phyloP scores from a whole-genome alignment of 2,797 vertebrate genomes.

The Champsocephalus gunnari region DNA sequence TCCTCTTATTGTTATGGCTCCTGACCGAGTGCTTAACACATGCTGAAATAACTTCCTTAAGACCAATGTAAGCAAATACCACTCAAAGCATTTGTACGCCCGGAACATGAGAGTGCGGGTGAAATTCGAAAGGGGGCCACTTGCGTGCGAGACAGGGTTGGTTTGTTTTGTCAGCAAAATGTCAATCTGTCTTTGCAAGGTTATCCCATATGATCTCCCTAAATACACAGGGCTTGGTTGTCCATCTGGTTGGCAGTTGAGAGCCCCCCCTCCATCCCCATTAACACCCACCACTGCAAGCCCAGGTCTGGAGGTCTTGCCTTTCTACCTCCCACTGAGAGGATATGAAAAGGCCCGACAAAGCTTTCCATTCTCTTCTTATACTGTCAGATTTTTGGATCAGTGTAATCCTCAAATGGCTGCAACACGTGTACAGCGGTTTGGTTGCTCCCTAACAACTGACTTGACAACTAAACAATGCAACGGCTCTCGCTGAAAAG shows the following conservation, averaged over 20 bases:
- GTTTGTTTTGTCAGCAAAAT: conserved; percentile 84
- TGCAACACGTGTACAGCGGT: conserved; percentile 78
- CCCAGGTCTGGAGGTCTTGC: conserved; percentile 76
- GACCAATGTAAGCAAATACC: conserved; percentile 75
- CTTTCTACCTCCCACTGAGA: conserved; percentile 82
- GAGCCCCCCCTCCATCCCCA: conserved; percentile 28
- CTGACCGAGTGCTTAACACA: conserved; percentile 60
- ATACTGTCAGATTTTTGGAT: conserved; percentile 80
- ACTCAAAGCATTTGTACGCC: conserved; percentile 63
- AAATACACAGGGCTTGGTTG: conserved; percentile 77
- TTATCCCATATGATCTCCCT: conserved; percentile 82
- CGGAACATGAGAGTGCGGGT: conserved; percentile 31
- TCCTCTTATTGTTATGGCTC: conserved; percentile 76
- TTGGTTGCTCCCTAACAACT: conserved; percentile 80
- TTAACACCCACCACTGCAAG: conserved; percentile 73
- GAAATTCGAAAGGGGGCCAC: conserved; percentile 43
- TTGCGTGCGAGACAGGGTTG: conserved; percentile 65
- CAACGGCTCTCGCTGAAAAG: conserved; percentile 56
- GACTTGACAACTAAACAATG: conserved; percentile 78
- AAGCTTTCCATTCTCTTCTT: conserved; percentile 80
- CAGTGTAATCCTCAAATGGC: conserved; percentile 77
- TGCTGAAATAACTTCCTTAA: conserved; percentile 74
- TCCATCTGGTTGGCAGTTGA: conserved; percentile 82
- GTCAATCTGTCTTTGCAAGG: conserved; percentile 80
- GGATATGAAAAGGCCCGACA: conserved; percentile 78